Conservation (phyloP, 2,888 invertebrate species). For the Melipona beecheii region DNA sequence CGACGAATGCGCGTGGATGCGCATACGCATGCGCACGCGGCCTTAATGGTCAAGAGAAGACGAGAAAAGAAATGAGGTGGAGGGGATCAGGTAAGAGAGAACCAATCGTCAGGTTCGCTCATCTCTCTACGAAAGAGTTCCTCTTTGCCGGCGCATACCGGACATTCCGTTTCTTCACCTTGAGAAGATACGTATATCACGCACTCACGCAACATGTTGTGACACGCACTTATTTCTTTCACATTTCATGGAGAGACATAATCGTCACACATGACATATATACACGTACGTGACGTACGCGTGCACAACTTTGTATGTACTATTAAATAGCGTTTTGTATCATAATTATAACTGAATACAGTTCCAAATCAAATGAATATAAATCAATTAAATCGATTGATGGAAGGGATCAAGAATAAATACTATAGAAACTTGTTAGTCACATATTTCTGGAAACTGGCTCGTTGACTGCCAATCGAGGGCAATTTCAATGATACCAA, state of each 20-base stretch:
- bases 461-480: slow-evolving; percentile 27
- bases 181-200: slow-evolving; percentile 71
- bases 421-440: too few relatives aligned
- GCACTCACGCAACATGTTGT: slow-evolving; percentile 57
- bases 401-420: background rate
- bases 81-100: slow-evolving; percentile 35
- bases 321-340: background rate
- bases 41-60: slow-evolving; percentile 33
- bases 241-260: slow-evolving; percentile 6
- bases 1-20: slow-evolving; percentile 35
- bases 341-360: background rate
- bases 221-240: slow-evolving; percentile 38
- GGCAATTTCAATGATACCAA: slow-evolving; percentile 26
- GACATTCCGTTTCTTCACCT: slow-evolving; percentile 78
- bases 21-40: slow-evolving; percentile 39
- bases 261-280: background rate
- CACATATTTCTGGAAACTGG: slow-evolving; percentile 21
- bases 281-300: too few relatives aligned
- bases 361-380: background rate
- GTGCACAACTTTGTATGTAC: background rate
- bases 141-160: slow-evolving; percentile 72
- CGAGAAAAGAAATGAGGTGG: slow-evolving; percentile 33
- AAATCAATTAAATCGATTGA: background rate
- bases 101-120: slow-evolving; percentile 51
- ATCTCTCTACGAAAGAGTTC: slow-evolving; percentile 59